phyloP scores from a whole-genome alignment of 2,888 invertebrate species.

The Orthosia incerta region DNA sequence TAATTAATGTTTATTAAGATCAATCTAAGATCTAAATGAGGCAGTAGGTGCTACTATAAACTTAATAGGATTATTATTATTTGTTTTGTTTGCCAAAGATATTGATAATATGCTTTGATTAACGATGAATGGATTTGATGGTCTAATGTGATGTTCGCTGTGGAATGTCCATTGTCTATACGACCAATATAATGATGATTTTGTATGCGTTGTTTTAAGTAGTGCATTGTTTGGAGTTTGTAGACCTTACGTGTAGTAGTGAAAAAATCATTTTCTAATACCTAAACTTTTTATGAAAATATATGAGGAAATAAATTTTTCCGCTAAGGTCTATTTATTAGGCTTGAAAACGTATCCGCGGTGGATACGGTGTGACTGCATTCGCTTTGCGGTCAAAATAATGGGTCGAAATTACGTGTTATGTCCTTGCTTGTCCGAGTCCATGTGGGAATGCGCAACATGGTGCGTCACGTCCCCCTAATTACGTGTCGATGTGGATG shows the following conservation, averaged over 20 bases:
- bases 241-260: constrained; percentile 2
- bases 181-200: constrained; percentile 5
- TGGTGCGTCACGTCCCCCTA: constrained; percentile 87
- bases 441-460: constrained; percentile 86
- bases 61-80: not conserved
- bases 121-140: not conserved
- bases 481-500: constrained; percentile 87
- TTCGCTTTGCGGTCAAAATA: constrained; percentile 87
- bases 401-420: constrained; percentile 88
- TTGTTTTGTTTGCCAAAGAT: constrained; percentile 8
- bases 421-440: constrained; percentile 85
- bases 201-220: constrained; percentile 12
- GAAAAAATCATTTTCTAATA: not conserved
- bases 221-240: constrained; percentile 17
- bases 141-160: not conserved
- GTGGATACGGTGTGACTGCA: constrained; percentile 75
- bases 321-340: not conserved
- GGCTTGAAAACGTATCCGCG: not conserved
- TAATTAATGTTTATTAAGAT: not conserved
- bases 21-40: constrained; percentile 1
- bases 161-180: constrained; percentile 26
- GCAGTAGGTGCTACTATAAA: not conserved
- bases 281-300: not conserved
- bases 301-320: not conserved
- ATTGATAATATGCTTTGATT: not conserved